These are phyloP conservation scores for Murina feae DNA, from an alignment of 2,113 vertebrate species.

Conservation along the genomic window DNA sequence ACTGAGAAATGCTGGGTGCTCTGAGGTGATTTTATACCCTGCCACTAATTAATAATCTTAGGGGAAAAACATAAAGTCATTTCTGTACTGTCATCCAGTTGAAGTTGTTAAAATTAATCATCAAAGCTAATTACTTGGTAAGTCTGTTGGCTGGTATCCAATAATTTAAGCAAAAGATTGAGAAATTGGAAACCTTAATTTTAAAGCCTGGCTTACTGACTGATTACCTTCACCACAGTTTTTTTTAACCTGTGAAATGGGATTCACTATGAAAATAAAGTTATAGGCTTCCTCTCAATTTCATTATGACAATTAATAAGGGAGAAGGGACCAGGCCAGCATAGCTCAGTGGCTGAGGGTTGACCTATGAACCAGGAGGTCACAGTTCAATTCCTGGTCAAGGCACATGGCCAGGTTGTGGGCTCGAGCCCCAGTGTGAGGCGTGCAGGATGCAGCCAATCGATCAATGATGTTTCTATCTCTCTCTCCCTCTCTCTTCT, in stretches of 20 bases:
- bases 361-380: too few relatives aligned
- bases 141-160: conserved; percentile 48
- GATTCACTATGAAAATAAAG: conserved; percentile 41
- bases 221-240: neutral
- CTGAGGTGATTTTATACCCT: neutral
- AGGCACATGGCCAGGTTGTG: too few relatives aligned
- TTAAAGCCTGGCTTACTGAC: conserved; percentile 23
- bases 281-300: neutral
- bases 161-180: conserved; percentile 48
- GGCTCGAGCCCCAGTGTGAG: too few relatives aligned
- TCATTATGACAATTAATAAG: conserved; percentile 8
- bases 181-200: conserved; percentile 17
- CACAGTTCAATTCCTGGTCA: too few relatives aligned
- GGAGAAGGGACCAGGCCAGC: neutral
- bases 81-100: neutral
- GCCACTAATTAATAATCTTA: conserved; percentile 16
- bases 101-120: conserved; percentile 48
- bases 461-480: too few relatives aligned
- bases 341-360: too few relatives aligned
- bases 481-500: too few relatives aligned
- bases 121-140: conserved; percentile 52
- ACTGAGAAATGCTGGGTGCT: neutral
- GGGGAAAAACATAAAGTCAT: neutral
- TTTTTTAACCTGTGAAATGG: neutral
- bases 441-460: too few relatives aligned